Evolutionary conservation across 1,140 invertebrate species (phyloP), one percentile per base, ranked within the genome.

Genomic region (Steinernema khuongi): DNA sequence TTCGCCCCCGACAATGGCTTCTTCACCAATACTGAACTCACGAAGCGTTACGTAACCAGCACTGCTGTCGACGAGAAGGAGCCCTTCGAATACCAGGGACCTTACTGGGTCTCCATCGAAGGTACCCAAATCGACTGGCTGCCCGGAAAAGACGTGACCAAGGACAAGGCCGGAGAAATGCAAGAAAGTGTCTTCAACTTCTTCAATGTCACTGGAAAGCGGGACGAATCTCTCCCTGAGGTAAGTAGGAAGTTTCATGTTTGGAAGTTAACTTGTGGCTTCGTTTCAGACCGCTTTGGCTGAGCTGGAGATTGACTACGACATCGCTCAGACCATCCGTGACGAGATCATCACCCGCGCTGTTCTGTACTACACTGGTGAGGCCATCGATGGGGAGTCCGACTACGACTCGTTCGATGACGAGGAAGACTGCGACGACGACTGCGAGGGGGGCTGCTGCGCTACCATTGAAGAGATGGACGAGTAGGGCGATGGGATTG

Each of bases 171-270:
- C 89, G 93, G 91, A 74, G 92, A 97, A 71, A 91, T 87, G 11
- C 69, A 33, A 74, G 89, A 89, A 76, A 98, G 95, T 0, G 99
- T 99, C 88, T 99, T 99, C 88, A 97, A 98, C 86, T 99, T 99
- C 89, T 99, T 99, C 88, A 90, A 89, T 78, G 86, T 87, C 85
- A 31, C 66, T 41, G 7, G 7, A 41, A 41, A 11, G 7, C 36
- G 7, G 7, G n/a, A 60, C 14, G 50, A 60, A 4, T 2, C 50
- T 60, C 14, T n/a, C 19, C 26, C 11, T 22, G 50, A 60, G 14
- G 50, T 60, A 22, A 60, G 50, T 60, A 4, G 50, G 7, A 22
- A 22, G 22, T 60, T 60, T 22, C 7, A 60, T 26, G 4, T 14
- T 60, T 60, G 4, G 4, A 60, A 17, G 4, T 22, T 60, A 2